Evolutionary conservation across 2,113 vertebrate species (phyloP), one percentile per base, ranked within the genome.

Genomic region (Vanacampus margaritifer): DNA sequence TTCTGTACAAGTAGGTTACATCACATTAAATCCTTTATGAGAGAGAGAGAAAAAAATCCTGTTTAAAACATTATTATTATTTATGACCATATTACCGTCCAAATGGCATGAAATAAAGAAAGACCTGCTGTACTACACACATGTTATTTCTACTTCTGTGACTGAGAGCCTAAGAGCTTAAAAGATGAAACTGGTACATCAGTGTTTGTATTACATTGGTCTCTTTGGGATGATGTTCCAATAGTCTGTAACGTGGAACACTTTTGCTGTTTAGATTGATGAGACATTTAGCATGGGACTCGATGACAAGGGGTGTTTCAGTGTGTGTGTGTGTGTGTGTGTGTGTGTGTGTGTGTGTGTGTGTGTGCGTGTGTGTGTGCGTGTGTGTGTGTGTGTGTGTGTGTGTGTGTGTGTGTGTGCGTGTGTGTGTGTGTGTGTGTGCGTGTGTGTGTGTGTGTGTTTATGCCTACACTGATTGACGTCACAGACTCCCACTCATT

Each of bases 401-500:
- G 66, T 57, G 72, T 58, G 51, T 35, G 57, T 24, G 16, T 56
- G 36, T 65, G 60, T 69, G 63, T 79, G 72, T 81, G 64, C 59
- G n/a, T n/a, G n/a, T n/a, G 48, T 46, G 54, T 62, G 50, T 69
- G 69, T 66, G 54, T 60, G 68, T 57, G 75, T 64, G 71, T 58
- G 66, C 69, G 69, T 68, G 65, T 71, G 64, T 65, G 67, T 64
- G 76, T 67, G 69, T 68, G 64, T 63, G 64, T 79, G 67, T 82
- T 66, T 79, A 79, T 86, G 69, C 82, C 37, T 82, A 68, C 79
- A 61, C 79, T 86, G 87, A 89, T 89, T 90, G 91, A 90, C 90
- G 87, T 92, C 90, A 92, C 87, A 75, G 78, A 82, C 87, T 65
- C 88, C 91, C 85, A 90, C 89, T 88, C 77, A 81, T 92, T 88